Conservation (phyloP, 2,113 vertebrate genomes). For the Grus americana region DNA sequence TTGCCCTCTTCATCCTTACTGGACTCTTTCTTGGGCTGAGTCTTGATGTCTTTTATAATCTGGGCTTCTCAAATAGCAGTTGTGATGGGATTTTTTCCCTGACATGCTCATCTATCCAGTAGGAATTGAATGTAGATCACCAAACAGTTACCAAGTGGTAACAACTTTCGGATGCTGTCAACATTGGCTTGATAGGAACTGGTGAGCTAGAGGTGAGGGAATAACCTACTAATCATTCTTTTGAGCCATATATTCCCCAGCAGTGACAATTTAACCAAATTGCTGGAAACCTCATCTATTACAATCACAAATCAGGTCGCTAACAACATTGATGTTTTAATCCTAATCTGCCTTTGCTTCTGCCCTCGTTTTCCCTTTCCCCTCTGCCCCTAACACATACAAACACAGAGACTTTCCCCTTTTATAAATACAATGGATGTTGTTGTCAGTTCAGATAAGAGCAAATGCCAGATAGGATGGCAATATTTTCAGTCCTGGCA, state of each 20-base stretch:
- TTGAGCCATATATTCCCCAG: not conserved
- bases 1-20: not conserved
- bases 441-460: conserved; percentile 81
- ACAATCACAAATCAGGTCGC: conserved; percentile 8
- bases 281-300: not conserved
- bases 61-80: not conserved
- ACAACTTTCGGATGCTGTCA: not conserved
- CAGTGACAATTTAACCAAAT: not conserved
- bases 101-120: not conserved
- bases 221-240: not conserved
- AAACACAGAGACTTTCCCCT: conserved; percentile 6
- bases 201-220: not conserved
- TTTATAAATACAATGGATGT: conserved; percentile 67
- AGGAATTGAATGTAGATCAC: not conserved
- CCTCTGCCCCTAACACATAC: conserved; percentile 13
- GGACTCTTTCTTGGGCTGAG: not conserved
- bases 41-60: not conserved
- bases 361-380: not conserved
- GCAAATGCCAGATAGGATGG: conserved; percentile 72
- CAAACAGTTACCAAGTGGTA: not conserved
- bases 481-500: conserved; percentile 78
- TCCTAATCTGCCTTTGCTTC: not conserved
- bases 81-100: not conserved
- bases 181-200: not conserved
- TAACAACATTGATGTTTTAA: not conserved